Evolutionary conservation across 92 coral and sea anemone species (phyloP).

Genomic region (Actinernus sp.): DNA sequence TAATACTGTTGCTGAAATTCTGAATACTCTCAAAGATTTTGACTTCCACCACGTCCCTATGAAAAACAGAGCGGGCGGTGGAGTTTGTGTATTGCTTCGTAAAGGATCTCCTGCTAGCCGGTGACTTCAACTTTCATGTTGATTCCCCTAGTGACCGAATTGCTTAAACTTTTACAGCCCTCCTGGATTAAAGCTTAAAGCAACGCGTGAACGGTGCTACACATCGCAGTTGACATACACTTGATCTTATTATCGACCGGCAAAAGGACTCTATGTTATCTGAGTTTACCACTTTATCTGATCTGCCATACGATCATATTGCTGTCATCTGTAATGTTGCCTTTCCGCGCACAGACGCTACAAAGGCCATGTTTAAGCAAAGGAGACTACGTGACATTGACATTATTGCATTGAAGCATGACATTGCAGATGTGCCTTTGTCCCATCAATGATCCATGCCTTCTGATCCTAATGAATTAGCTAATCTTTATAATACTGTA

Average conservation of each 20-base stretch:
- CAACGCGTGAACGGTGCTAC: no score
- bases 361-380: slow-evolving; percentile 14
- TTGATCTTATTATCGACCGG: slow-evolving; percentile 22
- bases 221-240: no score
- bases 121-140: no score
- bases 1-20: no score
- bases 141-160: no score
- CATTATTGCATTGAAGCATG: slow-evolving; percentile 18
- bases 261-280: slow-evolving; percentile 19
- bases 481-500: slow-evolving; percentile 24
- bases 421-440: slow-evolving; percentile 1
- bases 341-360: slow-evolving; percentile 11
- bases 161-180: no score
- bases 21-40: no score
- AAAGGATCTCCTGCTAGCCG: no score
- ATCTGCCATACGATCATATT: slow-evolving; percentile 35
- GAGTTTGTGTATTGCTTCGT: no score
- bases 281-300: slow-evolving; percentile 5
- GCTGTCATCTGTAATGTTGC: slow-evolving; percentile 27
- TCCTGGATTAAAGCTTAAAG: no score
- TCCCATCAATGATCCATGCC: not conserved
- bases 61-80: no score
- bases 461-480: slow-evolving; percentile 15
- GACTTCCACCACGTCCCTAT: no score
- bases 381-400: slow-evolving; percentile 13